Conservation (phyloP, 2,888 invertebrate genomes). For the Eugnorisma glareosa region DNA sequence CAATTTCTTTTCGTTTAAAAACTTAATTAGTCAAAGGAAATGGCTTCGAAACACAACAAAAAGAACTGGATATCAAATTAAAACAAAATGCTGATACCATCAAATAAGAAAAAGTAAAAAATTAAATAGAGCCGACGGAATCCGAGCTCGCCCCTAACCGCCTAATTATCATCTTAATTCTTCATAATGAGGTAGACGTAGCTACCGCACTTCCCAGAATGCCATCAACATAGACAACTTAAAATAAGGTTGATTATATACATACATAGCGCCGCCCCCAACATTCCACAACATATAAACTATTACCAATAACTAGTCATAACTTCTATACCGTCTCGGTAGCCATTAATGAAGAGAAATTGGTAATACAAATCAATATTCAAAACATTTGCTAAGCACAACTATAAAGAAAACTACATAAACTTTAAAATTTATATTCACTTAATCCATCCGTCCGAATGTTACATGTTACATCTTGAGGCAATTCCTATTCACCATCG, state of each 20-base stretch:
- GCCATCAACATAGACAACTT: slow-evolving; percentile 68
- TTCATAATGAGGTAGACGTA: slow-evolving; percentile 75
- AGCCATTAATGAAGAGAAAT: slow-evolving; percentile 78
- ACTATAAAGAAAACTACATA: slow-evolving; percentile 76
- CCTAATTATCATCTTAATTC: slow-evolving; percentile 84
- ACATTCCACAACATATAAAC: slow-evolving; percentile 66
- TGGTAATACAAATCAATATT: slow-evolving; percentile 80
- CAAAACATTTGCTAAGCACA: slow-evolving; percentile 72
- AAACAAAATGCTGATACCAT: slow-evolving; percentile 59
- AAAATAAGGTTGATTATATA: slow-evolving; percentile 75
- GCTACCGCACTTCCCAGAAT: slow-evolving; percentile 81
- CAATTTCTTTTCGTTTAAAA: slow-evolving; percentile 28
- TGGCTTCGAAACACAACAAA: slow-evolving; percentile 38
- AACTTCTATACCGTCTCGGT: slow-evolving; percentile 69
- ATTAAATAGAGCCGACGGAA: slow-evolving; percentile 65
- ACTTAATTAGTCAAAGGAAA: slow-evolving; percentile 46
- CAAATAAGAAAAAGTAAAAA: slow-evolving; percentile 58
- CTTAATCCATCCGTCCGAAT: slow-evolving; percentile 78
- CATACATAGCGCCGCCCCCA: slow-evolving; percentile 65
- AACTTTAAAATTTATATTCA: slow-evolving; percentile 77
- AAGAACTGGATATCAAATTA: slow-evolving; percentile 52
- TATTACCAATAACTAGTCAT: slow-evolving; percentile 71
- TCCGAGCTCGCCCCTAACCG: slow-evolving; percentile 72
- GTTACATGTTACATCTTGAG: slow-evolving; percentile 75
- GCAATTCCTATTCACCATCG: slow-evolving; percentile 84